Percentiles rank a stretch among this genome's conserved stretches.
phyloP scores from a whole-genome alignment of 37 sponge, comb jelly and placozoan genomes.

The Spongilla lacustris region DNA sequence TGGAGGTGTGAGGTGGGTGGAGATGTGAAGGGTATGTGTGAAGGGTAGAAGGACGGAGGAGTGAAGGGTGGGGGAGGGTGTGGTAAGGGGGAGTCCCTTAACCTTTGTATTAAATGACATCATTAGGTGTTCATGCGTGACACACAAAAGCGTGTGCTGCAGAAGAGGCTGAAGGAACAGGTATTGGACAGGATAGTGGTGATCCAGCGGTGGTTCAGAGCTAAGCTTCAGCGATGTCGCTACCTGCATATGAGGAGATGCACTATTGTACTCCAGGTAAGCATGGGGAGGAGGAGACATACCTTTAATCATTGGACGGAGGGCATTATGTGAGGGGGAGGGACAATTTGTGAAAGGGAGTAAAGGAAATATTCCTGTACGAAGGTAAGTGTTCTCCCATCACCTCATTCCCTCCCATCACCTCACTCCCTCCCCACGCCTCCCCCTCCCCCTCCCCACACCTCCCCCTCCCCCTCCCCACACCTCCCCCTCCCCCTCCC shows the following conservation, averaged over 20 bases:
- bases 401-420: background rate
- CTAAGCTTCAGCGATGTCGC: slow-evolving; percentile 60
- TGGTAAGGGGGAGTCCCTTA: too few species aligned
- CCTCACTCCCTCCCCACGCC: background rate
- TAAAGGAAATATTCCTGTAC: background rate
- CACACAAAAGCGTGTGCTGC: slow-evolving; percentile 65
- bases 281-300: too few species aligned
- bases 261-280: slow-evolving; percentile 67
- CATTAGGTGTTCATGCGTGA: slow-evolving; percentile 95
- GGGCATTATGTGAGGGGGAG: too few species aligned
- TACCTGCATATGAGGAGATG: slow-evolving; percentile 64
- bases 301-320: too few species aligned
- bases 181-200: slow-evolving; percentile 78
- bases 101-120: too few species aligned
- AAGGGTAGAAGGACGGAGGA: too few species aligned
- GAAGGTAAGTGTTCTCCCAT: too few species aligned
- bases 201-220: slow-evolving; percentile 85
- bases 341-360: too few species aligned
- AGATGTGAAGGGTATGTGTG: too few species aligned
- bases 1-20: too few species aligned
- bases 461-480: background rate
- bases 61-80: too few species aligned
- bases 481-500: background rate
- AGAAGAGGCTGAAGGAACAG: slow-evolving; percentile 71
- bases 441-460: background rate